Conservation (phyloP, 92 coral and sea anemone genomes). For the Porites cylindrica region DNA sequence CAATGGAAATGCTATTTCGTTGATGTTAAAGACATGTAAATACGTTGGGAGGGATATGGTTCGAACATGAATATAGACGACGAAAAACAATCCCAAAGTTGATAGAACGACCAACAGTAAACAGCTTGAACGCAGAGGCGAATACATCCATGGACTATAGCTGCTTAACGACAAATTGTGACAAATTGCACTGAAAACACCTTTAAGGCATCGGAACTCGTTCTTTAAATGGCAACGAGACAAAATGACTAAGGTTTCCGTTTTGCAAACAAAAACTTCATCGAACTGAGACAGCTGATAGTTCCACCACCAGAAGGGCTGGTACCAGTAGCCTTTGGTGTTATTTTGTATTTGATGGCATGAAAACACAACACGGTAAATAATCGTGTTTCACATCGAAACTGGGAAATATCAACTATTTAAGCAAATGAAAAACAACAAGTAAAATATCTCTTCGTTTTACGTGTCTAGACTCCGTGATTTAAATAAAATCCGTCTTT, state of each 20-base stretch:
- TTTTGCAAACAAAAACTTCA: constrained; percentile 33
- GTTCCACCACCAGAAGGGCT: neutral
- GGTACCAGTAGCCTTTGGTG: constrained; percentile 16
- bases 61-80: constrained; percentile 9
- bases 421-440: neutral
- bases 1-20: neutral
- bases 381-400: constrained; percentile 6
- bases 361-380: neutral
- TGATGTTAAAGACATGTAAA: neutral
- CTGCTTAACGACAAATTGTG: neutral
- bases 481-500: too few species aligned
- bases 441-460: neutral
- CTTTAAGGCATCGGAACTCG: too few species aligned
- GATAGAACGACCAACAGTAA: constrained; percentile 1
- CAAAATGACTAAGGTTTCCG: neutral
- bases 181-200: too few species aligned
- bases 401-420: neutral
- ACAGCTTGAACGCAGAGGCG: constrained; percentile 4
- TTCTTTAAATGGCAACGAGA: neutral
- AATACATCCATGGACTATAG: constrained; percentile 18
- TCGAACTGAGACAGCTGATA: constrained; percentile 23
- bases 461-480: too few species aligned
- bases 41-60: constrained; percentile 1
- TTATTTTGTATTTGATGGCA: neutral
- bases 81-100: constrained; percentile 12